Evolutionary conservation across 1,140 invertebrate genomes (phyloP), one percentile per base, ranked within the genome.

Genomic region (Trichonephila inaurata): DNA sequence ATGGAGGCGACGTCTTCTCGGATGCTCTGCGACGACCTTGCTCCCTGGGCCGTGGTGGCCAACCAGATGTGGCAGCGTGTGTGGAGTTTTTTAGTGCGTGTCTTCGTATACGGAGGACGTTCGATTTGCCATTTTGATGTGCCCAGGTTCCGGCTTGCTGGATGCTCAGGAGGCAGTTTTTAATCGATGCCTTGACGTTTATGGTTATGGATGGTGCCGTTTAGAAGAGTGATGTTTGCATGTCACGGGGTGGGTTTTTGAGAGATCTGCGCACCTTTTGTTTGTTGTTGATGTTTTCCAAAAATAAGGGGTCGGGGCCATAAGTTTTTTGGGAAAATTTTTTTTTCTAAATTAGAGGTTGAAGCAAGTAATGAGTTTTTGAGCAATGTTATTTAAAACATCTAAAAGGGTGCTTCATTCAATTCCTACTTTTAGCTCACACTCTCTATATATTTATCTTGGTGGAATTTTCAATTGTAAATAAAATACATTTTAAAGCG

Each of bases 41-140:
- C 40, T 88, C 86, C 58, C n/a, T 40, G 7, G 44, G 82, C 82
- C 82, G 86, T 62, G 86, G 86, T 88, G 86, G 33, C 86, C 62
- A 66, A 21, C 61, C 86, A 88, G n/a, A 21, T 33, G 86, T 88
- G 86, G 24, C 83, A 58, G 58, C 12, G 44, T 58, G 82, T 24
- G 82, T 10, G 82, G 64, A 44, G 33, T 40, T 88, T 88, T 88
- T 62, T 44, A 66, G 86, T 88, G 86, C 86, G 86, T 88, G 86
- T 88, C 86, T 44, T 40, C 72, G 28, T 40, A 33, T 77, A 33
- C 18, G 72, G 28, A 40, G 10, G 72, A 77, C 33, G 72, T 40
- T 77, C 33, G 28, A 19, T 40, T 77, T 40, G 72, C 72, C 72
- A 77, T 77, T 77, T 77, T 77, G 33, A 77, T 51, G 21, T 83